Base-by-base conservation (phyloP, 2,797 vertebrate species). In the Agapornis canus region DNA sequence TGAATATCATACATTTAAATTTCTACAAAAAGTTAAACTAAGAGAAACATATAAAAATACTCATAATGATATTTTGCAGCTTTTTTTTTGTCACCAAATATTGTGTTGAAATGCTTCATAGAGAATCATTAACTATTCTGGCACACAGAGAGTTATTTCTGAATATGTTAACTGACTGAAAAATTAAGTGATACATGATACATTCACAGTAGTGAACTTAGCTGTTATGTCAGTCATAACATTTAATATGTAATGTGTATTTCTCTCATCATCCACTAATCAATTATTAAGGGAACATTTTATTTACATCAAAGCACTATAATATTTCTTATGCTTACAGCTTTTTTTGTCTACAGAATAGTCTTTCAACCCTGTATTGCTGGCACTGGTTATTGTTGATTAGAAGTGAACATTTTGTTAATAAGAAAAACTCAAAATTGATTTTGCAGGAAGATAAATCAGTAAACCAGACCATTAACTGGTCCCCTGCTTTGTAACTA, bases 281-380 rank as follows among this genome's bases (percentile, higher is more conserved):
- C 70, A 96, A 77, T 95, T 94, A 96, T 94, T 92, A 94, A 96
- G 71, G 18, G 35, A 91, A 92, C 40, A 77, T 6, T 90, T 89
- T 94, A 90, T 95, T 94, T 96, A 90, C 66, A 84, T 92, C 85
- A 94, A 91, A 90, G 85, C 57, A 15, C 51, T 78, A 29, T 77
- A 86, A 71, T 72, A 94, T 84, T 96, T 92, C 35, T 90, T 64
- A 82, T 68, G 48, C 80, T 94, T 94, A 82, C 56, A 77, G 15
- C 26, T 84, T 65, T 68, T 76, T 95, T 94, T 94, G 21, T 54
- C 57, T 77, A 20, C 13, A 84, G 83, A 94, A 73, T 64, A 88
- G 35, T 81, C 29, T 90, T 89, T 91, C 57, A 77, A 29, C 22
- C 66, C 76, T 71, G 22, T 48, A 64, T n/a, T 68, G 18, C 56